Evolutionary conservation across 2,888 invertebrate species (phyloP), one percentile per base, ranked within the genome.

Genomic region (Caenorhabditis japonica): DNA sequence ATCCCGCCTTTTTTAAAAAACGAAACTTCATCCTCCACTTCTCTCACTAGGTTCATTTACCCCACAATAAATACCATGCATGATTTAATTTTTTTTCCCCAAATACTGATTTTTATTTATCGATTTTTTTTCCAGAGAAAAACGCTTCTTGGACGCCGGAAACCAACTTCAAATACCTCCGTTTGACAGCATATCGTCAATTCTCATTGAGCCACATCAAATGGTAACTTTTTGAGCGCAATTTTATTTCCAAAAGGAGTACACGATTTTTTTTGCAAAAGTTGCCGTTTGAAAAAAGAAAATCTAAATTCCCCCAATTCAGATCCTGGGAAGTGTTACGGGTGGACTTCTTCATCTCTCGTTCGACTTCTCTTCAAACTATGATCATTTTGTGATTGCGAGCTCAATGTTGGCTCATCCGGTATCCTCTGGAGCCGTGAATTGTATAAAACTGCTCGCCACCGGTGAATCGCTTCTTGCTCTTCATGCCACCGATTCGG

Each of bases 91-190:
- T 4, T 17, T 39, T 13, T 10, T 13, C 39, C 4, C n/a, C 39
- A 15, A n/a, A 39, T 17, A 39, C 5, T 30, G 7, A 30, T 30
- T 30, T 10, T 30, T n/a, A n/a, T n/a, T n/a, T n/a, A n/a, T n/a
- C n/a, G n/a, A n/a, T n/a, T n/a, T 15, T 17, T 12, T 71, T 76
- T 79, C 39, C 76, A 79, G 79, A 39, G 79, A 79, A 34, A 79
- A 79, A 61, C 66, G 79, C 5, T 79, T 73, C 41, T 53, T 79
- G 52, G 79, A 79, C 25, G 79, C 79, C 8, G 79, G 79, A 33
- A 62, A 58, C 46, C 75, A 68, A 23, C 23, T 79, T 0, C 56
- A 69, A 43, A 58, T 79, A 10, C 79, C 79, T 2, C 8, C 70
- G 3, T 79, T 79, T 47, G 79, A 79, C 30, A 39, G 64, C 34